phyloP scores from a whole-genome alignment of 2,113 vertebrate genomes.

The Oncorhynchus clarkii region DNA sequence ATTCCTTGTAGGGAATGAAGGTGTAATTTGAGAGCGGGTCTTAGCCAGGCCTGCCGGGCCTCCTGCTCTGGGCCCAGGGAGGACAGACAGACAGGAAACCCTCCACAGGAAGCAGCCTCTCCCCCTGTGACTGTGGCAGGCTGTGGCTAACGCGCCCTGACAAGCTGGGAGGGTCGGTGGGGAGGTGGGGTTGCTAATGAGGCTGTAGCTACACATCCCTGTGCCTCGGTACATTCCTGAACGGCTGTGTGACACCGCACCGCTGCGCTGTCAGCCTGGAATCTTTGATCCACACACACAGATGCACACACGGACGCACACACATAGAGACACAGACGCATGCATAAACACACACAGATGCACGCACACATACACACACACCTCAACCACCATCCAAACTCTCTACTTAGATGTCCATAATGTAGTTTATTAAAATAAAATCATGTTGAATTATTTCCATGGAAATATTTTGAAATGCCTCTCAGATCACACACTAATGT shows the following conservation, averaged over 20 bases:
- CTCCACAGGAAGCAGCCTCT: slow-evolving; percentile 78
- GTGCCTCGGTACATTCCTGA: slow-evolving; percentile 67
- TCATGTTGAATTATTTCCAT: too few species aligned
- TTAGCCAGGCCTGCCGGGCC: too few species aligned
- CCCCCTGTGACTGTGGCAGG: slow-evolving; percentile 75
- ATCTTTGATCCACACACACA: slow-evolving; percentile 49
- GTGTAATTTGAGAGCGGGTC: too few species aligned
- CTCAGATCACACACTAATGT: too few species aligned
- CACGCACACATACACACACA: neutral
- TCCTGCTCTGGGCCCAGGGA: neutral
- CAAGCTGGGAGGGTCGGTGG: slow-evolving; percentile 78
- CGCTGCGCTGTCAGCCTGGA: slow-evolving; percentile 54
- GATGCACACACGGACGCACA: neutral
- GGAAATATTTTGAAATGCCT: too few species aligned
- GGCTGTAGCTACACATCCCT: slow-evolving; percentile 73
- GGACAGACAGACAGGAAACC: slow-evolving; percentile 59
- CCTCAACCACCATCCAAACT: too few species aligned
- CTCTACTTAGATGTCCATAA: too few species aligned
- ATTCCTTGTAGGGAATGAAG: too few species aligned
- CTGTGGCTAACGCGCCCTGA: slow-evolving; percentile 83
- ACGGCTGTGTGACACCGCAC: slow-evolving; percentile 66
- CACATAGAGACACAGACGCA: slow-evolving; percentile 18
- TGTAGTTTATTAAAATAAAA: too few species aligned
- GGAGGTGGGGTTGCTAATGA: slow-evolving; percentile 80
- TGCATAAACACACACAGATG: neutral